Percentiles rank a stretch among this genome's conserved stretches.
Evolutionary conservation across 2,888 invertebrate species (phyloP).

Genomic region (Cryptocephalus primarius): DNA sequence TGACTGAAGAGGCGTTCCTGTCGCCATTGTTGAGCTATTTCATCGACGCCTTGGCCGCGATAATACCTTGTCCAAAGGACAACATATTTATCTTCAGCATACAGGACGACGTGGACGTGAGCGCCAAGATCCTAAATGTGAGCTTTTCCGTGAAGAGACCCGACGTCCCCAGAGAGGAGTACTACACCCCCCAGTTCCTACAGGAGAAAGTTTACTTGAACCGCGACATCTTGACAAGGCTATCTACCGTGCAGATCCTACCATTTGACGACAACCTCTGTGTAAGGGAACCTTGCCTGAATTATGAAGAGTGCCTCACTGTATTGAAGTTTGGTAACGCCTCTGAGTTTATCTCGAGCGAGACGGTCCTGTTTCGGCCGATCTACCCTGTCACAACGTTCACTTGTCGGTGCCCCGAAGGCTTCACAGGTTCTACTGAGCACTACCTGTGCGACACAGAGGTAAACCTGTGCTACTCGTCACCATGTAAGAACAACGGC

Average conservation of each 20-base stretch:
- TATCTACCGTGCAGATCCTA: slow-evolving; percentile 80
- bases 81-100: slow-evolving; percentile 89
- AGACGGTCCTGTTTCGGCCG: slow-evolving; percentile 83
- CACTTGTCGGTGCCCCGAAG: slow-evolving; percentile 81
- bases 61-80: slow-evolving; percentile 84
- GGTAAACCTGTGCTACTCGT: slow-evolving; percentile 93
- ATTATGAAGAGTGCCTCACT: slow-evolving; percentile 86
- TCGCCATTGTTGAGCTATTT: slow-evolving; percentile 82
- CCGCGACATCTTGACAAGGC: slow-evolving; percentile 70
- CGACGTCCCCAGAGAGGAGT: slow-evolving; percentile 66
- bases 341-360: slow-evolving; percentile 71
- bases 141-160: slow-evolving; percentile 83
- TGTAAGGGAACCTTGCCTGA: slow-evolving; percentile 87
- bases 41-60: slow-evolving; percentile 80
- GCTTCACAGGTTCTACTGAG: slow-evolving; percentile 80
- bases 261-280: slow-evolving; percentile 96
- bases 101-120: slow-evolving; percentile 84
- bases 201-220: slow-evolving; percentile 92
- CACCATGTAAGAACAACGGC: slow-evolving; percentile 83
- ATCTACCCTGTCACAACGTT: slow-evolving; percentile 92
- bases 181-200: slow-evolving; percentile 79
- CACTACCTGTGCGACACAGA: slow-evolving; percentile 93
- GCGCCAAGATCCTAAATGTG: slow-evolving; percentile 79
- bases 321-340: slow-evolving; percentile 89
- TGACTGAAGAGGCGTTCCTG: slow-evolving; percentile 86